Evolutionary conservation across 2,888 invertebrate genomes (phyloP).

Genomic region (Drosophila meridiana): DNA sequence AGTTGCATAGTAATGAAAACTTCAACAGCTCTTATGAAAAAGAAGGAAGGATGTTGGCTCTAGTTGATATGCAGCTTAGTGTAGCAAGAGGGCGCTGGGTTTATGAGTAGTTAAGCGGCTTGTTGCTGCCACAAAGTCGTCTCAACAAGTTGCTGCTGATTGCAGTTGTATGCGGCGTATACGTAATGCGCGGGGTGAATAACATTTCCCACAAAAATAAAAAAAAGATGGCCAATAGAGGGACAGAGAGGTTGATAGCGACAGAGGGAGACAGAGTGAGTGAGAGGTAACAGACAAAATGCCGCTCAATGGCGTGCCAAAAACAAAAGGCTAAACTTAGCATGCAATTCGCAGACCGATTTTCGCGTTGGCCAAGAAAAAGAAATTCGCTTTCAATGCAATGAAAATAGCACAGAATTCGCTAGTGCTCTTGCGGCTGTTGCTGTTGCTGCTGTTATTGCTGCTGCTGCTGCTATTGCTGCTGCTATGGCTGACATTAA

Average conservation of each 20-base stretch:
- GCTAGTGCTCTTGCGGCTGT: slow-evolving; percentile 16
- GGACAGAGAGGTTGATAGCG: background rate
- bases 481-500: slow-evolving; percentile 49
- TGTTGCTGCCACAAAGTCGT: slow-evolving; percentile 53
- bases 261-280: background rate
- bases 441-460: background rate
- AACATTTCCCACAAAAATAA: slow-evolving; percentile 57
- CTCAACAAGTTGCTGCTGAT: slow-evolving; percentile 69
- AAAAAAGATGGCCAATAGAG: slow-evolving; percentile 10
- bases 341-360: slow-evolving; percentile 62
- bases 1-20: slow-evolving; percentile 3
- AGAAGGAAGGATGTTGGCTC: slow-evolving; percentile 18
- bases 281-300: slow-evolving; percentile 45
- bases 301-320: slow-evolving; percentile 80
- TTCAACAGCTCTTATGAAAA: background rate
- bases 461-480: slow-evolving; percentile 18
- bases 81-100: slow-evolving; percentile 18
- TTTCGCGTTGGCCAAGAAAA: slow-evolving; percentile 48
- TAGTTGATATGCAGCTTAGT: slow-evolving; percentile 25
- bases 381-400: slow-evolving; percentile 71
- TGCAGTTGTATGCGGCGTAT: slow-evolving; percentile 60
- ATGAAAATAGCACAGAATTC: slow-evolving; percentile 70
- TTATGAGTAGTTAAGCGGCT: slow-evolving; percentile 51
- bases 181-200: slow-evolving; percentile 74
- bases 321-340: slow-evolving; percentile 81